A percentile compares a stretch with the other conserved stretches of the same genome.
Conservation (phyloP, 1,140 invertebrate species). For the Anthonomus grandis region DNA sequence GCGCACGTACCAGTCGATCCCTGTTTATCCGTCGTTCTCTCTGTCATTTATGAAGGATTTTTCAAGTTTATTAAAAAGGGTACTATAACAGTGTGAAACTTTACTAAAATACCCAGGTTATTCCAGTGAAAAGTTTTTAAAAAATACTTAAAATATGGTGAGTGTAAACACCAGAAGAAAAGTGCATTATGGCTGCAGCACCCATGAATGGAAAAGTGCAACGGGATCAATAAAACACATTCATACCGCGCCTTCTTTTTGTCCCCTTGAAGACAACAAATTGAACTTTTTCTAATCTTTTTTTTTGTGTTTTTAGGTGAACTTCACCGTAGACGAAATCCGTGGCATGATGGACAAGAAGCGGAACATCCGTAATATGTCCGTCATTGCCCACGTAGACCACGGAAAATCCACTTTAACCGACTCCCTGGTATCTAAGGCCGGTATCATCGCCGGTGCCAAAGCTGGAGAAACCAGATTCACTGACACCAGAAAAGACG, state of each 20-base stretch:
- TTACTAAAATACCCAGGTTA: too few species aligned
- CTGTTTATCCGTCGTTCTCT: not conserved
- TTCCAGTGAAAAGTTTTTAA: too few species aligned
- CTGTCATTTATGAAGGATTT: not conserved
- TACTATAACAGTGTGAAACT: not conserved
- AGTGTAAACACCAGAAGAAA: slow-evolving; percentile 11
- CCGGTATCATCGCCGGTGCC: slow-evolving; percentile 97
- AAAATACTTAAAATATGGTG: slow-evolving; percentile 21
- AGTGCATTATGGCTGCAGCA: slow-evolving; percentile 15
- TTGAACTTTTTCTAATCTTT: not conserved
- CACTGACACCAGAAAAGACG: slow-evolving; percentile 99
- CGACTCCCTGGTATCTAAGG: slow-evolving; percentile 98
- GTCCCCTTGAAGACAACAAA: not conserved
- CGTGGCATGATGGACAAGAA: slow-evolving; percentile 99
- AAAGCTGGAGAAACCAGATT: slow-evolving; percentile 99
- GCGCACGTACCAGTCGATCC: not conserved
- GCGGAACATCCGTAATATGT: slow-evolving; percentile 99
- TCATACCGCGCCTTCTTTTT: not conserved
- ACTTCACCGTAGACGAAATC: slow-evolving; percentile 99
- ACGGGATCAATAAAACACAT: not conserved
- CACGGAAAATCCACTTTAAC: slow-evolving; percentile 99
- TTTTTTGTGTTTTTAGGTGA: slow-evolving; percentile 73
- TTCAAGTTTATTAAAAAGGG: not conserved
- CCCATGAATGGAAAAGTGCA: not conserved
- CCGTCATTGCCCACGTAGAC: slow-evolving; percentile 99